Conservation (phyloP, 2,113 vertebrate genomes). For the Sclerurus mexicanus region DNA sequence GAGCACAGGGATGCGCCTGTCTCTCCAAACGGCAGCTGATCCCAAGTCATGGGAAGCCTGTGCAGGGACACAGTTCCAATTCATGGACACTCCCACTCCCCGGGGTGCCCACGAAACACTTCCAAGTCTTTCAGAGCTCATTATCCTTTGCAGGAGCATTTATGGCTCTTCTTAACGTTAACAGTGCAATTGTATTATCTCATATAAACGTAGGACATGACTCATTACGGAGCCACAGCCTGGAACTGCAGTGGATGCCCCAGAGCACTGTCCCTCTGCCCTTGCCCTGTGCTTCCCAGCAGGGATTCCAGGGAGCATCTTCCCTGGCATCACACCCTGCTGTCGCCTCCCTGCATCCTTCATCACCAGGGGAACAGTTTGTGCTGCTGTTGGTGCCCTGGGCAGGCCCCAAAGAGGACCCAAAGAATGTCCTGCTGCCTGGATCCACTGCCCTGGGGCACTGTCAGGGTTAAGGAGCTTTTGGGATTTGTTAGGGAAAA, state of each 20-base stretch:
- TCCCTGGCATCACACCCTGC: neutral
- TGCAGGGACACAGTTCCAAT: neutral
- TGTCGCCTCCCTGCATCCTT: neutral
- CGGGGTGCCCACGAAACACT: neutral
- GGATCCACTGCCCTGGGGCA: neutral
- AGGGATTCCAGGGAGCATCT: neutral
- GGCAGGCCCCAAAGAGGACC: neutral
- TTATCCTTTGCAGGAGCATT: neutral
- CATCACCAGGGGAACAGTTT: accelerated
- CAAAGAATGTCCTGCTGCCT: neutral
- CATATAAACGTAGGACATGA: neutral
- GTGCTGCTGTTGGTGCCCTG: neutral
- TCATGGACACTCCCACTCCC: neutral
- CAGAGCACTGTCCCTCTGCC: neutral
- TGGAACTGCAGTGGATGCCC: neutral
- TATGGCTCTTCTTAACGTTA: neutral
- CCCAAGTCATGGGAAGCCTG: neutral
- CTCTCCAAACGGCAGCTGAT: accelerated
- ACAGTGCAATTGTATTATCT: neutral
- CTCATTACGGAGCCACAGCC: neutral
- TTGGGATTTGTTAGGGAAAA: neutral
- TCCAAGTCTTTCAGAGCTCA: neutral
- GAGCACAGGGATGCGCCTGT: accelerated
- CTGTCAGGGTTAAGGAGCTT: neutral
- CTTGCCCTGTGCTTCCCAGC: neutral